phyloP scores from a whole-genome alignment of 2,113 vertebrate genomes.

The Apodemus sylvaticus region DNA sequence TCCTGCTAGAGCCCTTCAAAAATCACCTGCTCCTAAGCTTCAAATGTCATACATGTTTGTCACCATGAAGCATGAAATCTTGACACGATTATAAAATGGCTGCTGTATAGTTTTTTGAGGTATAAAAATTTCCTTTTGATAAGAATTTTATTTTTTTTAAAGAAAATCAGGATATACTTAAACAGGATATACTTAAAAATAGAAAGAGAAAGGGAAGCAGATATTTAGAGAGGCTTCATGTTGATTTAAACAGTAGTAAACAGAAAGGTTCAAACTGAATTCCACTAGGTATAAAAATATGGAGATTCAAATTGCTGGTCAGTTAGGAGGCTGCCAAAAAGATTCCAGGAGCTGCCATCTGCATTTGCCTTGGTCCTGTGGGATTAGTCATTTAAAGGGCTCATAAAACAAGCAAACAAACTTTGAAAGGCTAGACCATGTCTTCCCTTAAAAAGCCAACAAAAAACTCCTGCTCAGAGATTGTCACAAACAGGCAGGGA shows the following conservation, averaged over 20 bases:
- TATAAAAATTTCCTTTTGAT: slow-evolving; percentile 49
- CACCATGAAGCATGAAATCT: background rate
- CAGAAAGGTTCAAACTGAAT: background rate
- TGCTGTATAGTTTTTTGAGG: background rate
- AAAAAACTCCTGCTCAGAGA: slow-evolving; percentile 82
- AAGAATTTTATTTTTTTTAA: slow-evolving; percentile 25
- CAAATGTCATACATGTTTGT: slow-evolving; percentile 5
- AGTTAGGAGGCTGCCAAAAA: background rate
- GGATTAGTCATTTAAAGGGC: slow-evolving; percentile 79
- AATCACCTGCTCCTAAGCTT: background rate
- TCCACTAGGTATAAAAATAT: background rate
- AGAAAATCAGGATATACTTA: slow-evolving; percentile 19
- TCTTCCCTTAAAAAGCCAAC: slow-evolving; percentile 82
- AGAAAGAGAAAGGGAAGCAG: slow-evolving; percentile 1
- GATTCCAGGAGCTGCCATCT: slow-evolving; percentile 77
- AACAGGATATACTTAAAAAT: slow-evolving; percentile 50
- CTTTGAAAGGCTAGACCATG: slow-evolving; percentile 81
- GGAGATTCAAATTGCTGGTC: background rate
- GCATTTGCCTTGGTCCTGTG: slow-evolving; percentile 62
- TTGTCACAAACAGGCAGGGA: slow-evolving; percentile 82
- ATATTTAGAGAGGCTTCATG: background rate
- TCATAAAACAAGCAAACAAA: slow-evolving; percentile 86
- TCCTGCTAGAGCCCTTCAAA: background rate
- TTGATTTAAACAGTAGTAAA: background rate
- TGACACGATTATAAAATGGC: background rate